Evolutionary conservation across 2,888 invertebrate genomes (phyloP), one percentile per base, ranked within the genome.

Genomic region (Heliconius erato): DNA sequence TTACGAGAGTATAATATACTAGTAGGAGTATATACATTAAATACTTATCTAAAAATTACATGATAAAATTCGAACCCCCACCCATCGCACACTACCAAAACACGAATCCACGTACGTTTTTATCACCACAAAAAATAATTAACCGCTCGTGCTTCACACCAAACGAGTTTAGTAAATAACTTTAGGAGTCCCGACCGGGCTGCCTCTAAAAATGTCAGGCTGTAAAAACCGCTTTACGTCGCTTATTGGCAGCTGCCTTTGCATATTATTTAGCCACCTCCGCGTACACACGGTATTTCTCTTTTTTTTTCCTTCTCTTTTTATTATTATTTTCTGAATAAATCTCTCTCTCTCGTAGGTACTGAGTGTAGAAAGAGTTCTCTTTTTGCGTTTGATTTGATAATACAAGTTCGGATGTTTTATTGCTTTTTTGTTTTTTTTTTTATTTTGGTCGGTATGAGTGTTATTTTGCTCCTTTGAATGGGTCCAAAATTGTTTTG

Each of bases 141-240:
- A 74, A 84, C 68, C 83, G 86, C 85, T 83, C 76, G 40, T 86
- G 84, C 74, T 82, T 86, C 84, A 85, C 88, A 87, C 85, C 74
- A 84, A 83, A 85, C 85, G 28, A 67, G 78, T 84, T 87, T 88
- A 90, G 90, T 91, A 91, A 92, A 92, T 92, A 92, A 91, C 90
- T 91, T 89, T 88, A 89, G 89, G 89, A 89, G 90, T 88, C 89
- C 90, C 91, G 88, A 78, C 89, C 89, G 87, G 89, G 63, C 54
- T 3, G 44, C 54, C 89, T 90, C 89, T 92, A 91, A 91, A 91
- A 88, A 91, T 88, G 89, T 84, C 84, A 86, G 87, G 91, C 86
- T 89, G 90, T 92, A 92, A 92, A 92, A 92, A 92, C 90, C 89
- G 88, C 87, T 89, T 90, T 88, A 89, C 87, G 87, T 83, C 87